Conservation (phyloP, 2,113 vertebrate genomes). For the Phyllostomus discolor region DNA sequence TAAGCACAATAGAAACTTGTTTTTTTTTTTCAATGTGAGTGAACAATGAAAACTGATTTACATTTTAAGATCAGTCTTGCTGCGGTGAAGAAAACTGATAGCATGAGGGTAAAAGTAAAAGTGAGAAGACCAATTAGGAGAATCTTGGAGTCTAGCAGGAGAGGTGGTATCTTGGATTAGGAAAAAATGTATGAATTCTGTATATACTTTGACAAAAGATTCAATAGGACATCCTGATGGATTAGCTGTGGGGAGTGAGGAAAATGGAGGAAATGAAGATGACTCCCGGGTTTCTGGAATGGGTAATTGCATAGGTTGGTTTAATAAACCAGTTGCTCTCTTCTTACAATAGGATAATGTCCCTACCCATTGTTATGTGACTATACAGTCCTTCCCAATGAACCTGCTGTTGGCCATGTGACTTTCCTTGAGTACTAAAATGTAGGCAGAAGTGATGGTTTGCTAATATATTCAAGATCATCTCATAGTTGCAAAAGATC, state of each 20-base stretch:
- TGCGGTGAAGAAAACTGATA: background rate
- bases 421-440: background rate
- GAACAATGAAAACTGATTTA: background rate
- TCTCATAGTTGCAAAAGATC: background rate
- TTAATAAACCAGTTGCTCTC: background rate
- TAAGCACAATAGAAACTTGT: background rate
- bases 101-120: background rate
- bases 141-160: background rate
- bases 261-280: background rate
- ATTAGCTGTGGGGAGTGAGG: background rate
- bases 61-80: background rate
- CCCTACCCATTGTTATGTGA: background rate
- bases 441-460: background rate
- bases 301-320: background rate
- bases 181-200: background rate
- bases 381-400: background rate
- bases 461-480: background rate
- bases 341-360: background rate
- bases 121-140: background rate
- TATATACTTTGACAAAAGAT: background rate
- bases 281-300: background rate
- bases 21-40: background rate
- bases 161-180: background rate
- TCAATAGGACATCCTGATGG: background rate
- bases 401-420: background rate